phyloP scores from a whole-genome alignment of 2,888 invertebrate genomes.

The Melipona bicolor region DNA sequence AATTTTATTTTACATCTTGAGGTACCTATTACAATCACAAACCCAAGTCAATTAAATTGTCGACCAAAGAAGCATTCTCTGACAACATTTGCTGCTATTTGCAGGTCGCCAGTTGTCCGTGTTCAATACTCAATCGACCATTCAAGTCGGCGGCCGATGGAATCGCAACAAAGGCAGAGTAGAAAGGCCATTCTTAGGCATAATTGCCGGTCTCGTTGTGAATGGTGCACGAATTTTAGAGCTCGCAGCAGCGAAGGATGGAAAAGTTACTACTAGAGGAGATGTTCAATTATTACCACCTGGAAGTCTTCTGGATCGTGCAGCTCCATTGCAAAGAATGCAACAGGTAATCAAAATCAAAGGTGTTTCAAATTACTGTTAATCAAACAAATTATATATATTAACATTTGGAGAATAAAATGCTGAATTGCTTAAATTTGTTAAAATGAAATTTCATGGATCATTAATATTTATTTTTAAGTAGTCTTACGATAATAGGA shows the following conservation, averaged over 20 bases:
- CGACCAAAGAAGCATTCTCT: not conserved
- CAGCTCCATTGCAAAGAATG: slow-evolving; percentile 92
- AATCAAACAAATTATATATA: not conserved
- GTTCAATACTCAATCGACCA: slow-evolving; percentile 96
- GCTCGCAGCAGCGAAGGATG: slow-evolving; percentile 92
- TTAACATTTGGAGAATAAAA: not conserved
- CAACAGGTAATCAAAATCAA: slow-evolving; percentile 88
- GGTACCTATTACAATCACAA: no score
- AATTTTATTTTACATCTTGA: not conserved
- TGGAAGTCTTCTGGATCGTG: slow-evolving; percentile 90
- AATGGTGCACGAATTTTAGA: slow-evolving; percentile 94
- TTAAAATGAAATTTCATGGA: no score
- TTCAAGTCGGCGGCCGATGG: slow-evolving; percentile 95
- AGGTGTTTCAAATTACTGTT: not conserved
- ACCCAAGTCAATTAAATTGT: not conserved
- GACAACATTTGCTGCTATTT: not conserved
- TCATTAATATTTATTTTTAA: not conserved
- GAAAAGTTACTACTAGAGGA: slow-evolving; percentile 91
- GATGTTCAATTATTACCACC: slow-evolving; percentile 90
- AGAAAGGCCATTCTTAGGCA: slow-evolving; percentile 93
- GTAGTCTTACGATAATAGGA: not conserved
- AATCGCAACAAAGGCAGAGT: slow-evolving; percentile 89
- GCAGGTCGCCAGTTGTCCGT: slow-evolving; percentile 89
- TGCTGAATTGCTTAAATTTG: not conserved
- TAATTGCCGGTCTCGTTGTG: slow-evolving; percentile 94